Percentiles rank a stretch among this genome's conserved stretches.
These are phyloP conservation scores for Microplitis deprimator DNA, from an alignment of 2,888 invertebrate genomes.

Conservation along the genomic window DNA sequence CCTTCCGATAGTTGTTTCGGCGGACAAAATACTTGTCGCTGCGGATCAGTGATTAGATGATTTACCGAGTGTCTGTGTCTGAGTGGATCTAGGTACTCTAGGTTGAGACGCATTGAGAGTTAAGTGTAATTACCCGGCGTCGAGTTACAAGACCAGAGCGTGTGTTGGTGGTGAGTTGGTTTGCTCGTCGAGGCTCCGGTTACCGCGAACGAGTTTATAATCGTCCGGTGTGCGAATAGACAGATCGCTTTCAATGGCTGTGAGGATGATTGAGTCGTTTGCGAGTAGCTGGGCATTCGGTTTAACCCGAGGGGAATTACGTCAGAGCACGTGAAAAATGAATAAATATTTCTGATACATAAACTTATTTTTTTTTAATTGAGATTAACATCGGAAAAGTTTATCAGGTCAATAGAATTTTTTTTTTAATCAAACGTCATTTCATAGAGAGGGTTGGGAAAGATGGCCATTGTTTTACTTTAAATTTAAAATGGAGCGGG, in stretches of 20 bases:
- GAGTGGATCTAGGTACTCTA: background rate
- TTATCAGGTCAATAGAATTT: too few relatives aligned
- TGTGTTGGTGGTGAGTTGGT: constrained; percentile 2
- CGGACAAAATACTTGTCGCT: too few relatives aligned
- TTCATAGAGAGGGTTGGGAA: too few relatives aligned
- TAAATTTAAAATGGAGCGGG: background rate
- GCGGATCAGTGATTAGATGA: background rate
- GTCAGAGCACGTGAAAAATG: constrained; percentile 23
- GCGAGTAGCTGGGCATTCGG: constrained; percentile 28
- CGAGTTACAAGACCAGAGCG: constrained; percentile 37
- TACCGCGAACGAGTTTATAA: constrained; percentile 46
- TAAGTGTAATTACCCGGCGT: constrained; percentile 38
- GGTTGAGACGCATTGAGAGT: constrained; percentile 36
- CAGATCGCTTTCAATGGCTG: constrained; percentile 44
- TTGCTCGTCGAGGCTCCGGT: constrained; percentile 30
- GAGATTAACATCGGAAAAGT: background rate
- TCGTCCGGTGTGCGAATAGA: constrained; percentile 43
- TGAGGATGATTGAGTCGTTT: constrained; percentile 42
- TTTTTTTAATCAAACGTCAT: too few relatives aligned
- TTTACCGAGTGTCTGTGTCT: background rate
- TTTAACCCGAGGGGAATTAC: constrained; percentile 17
- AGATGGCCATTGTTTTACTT: background rate
- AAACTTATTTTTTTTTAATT: background rate
- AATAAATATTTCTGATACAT: background rate
- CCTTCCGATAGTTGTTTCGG: too few relatives aligned